Conservation (phyloP, 30 jellyfish, hydroid and myxozoan species). For the Hydractinia echinata region DNA sequence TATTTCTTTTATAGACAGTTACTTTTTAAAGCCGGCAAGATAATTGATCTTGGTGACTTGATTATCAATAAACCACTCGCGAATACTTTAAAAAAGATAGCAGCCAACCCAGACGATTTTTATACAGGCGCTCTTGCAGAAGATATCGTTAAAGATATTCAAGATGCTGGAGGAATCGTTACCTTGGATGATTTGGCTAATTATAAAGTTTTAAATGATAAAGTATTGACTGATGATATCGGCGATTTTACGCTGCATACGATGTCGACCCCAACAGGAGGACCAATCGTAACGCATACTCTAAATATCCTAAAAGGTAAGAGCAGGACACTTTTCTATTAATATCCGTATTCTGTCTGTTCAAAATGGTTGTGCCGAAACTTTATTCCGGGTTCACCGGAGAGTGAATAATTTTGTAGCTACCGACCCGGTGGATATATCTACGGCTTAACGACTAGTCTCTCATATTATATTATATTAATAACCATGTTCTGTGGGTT, state of each 20-base stretch:
- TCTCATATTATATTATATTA: too few relatives aligned
- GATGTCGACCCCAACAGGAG: slow-evolving; percentile 95
- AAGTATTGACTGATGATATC: slow-evolving; percentile 69
- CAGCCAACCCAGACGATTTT: slow-evolving; percentile 90
- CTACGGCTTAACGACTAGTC: too few relatives aligned
- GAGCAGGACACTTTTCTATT: too few relatives aligned
- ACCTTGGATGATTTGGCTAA: slow-evolving; percentile 94
- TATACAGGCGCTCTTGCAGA: slow-evolving; percentile 98
- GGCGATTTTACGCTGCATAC: slow-evolving; percentile 88
- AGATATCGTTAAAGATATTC: slow-evolving; percentile 91
- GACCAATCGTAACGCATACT: slow-evolving; percentile 79
- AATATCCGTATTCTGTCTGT: too few relatives aligned
- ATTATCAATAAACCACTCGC: slow-evolving; percentile 69
- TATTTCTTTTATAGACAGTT: slow-evolving; percentile 44
- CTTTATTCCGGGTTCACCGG: too few relatives aligned
- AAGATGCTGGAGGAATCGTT: slow-evolving; percentile 95
- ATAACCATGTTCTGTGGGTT: too few relatives aligned
- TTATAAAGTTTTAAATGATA: slow-evolving; percentile 73
- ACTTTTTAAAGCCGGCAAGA: slow-evolving; percentile 67
- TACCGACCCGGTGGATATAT: too few relatives aligned
- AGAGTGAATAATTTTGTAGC: too few relatives aligned
- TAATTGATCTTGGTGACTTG: slow-evolving; percentile 58
- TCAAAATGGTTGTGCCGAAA: too few relatives aligned
- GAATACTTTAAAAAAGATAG: slow-evolving; percentile 57
- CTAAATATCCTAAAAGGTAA: slow-evolving; percentile 89